These are phyloP conservation scores for Myanophis thanlyinensis DNA, from an alignment of 2,113 vertebrate genomes.

Conservation along the genomic window DNA sequence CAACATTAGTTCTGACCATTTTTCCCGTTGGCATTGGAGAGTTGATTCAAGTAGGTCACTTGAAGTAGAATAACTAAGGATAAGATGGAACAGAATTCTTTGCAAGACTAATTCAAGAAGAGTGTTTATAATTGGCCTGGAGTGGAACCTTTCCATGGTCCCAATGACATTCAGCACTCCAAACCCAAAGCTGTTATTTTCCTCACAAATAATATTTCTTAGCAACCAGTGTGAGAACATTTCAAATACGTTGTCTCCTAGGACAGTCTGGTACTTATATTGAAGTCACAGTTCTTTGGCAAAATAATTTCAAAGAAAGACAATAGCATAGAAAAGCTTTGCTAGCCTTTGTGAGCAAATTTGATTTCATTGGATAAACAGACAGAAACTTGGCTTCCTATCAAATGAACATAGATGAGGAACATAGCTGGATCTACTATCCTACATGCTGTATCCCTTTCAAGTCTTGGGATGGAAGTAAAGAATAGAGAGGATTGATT, in stretches of 20 bases:
- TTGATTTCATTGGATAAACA: background rate
- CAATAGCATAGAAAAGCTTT: background rate
- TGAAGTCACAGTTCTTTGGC: background rate
- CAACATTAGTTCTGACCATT: background rate
- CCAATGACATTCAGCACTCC: background rate
- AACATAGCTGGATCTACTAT: background rate
- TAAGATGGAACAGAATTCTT: background rate
- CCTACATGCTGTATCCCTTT: background rate
- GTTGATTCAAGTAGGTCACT: background rate
- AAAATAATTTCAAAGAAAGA: background rate
- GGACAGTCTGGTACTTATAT: background rate
- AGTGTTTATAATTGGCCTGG: background rate
- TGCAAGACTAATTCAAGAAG: background rate
- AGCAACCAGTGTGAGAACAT: background rate
- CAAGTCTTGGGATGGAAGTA: background rate
- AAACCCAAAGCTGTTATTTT: background rate
- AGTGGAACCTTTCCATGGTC: background rate
- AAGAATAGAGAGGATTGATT: background rate
- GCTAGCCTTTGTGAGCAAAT: background rate
- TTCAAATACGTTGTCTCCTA: background rate
- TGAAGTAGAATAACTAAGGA: background rate
- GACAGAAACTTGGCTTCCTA: background rate
- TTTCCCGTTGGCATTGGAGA: background rate
- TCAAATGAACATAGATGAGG: background rate
- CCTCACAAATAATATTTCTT: background rate